Evolutionary conservation across 2,797 vertebrate genomes (phyloP), one percentile per base, ranked within the genome.

Genomic region (Sandelia bainsii): DNA sequence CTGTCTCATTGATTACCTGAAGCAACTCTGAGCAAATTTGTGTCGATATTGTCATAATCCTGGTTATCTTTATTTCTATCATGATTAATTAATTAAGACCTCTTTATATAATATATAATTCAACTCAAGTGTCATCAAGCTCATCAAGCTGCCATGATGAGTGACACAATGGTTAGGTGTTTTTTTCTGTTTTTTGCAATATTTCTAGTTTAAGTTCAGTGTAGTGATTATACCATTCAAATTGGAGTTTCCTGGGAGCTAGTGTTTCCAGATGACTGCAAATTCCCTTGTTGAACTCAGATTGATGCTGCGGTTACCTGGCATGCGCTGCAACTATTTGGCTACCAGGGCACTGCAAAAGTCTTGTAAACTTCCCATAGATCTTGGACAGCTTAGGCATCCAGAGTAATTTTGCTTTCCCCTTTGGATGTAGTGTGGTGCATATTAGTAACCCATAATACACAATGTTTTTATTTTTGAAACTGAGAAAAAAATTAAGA

Each of bases 31-130:
- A 50, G 42, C 14, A 0, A 23, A 49, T 51, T 57, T 57, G 16
- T 42, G 44, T 57, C 52, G 54, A 63, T 57, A 75, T 59, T 74
- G 48, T 56, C 2, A 23, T 59, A 54, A 71, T 74, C 48, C 62
- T 62, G 9, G 32, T 27, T 46, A 29, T 29, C 51, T 44, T 63
- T 59, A 2, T 25, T 60, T 62, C 10, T 34, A 34, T 34, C 32
- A 34, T 8, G 32, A 34, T 34, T 34, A 9, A 34, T 34, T 34
- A 34, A 34, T 34, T 34, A 34, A 3, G 8, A 34, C 8, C 32
- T 9, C 32, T 34, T 34, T 34, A 34, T 34, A 34, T 34, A 34
- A 34, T 34, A 34, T 34, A 34, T 34, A 34, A 34, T 34, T 34
- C 32, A 34, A 34, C 32, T 34, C 32, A 10, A 10, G 32, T 34